Base-by-base conservation (phyloP, 2,113 vertebrate species). In the Sitta europaea region DNA sequence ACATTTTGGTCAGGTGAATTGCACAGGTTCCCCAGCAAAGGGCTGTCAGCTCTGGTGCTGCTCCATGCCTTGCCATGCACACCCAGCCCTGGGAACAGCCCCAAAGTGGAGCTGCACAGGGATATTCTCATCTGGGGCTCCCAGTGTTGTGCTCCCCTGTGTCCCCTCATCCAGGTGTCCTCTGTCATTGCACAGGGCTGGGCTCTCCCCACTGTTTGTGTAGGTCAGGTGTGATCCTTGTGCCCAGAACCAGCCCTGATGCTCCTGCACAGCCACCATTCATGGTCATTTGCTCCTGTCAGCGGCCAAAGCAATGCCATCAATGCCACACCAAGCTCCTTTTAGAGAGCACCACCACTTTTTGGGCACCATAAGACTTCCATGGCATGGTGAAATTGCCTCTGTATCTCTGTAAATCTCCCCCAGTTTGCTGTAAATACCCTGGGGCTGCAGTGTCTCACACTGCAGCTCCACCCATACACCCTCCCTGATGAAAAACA, bases 1-100 rank as follows among this genome's bases (percentile, higher is more conserved):
- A 50, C 4, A 2, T 54, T 76, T 68, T 51, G 27, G 42, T 63
- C 28, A 45, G 66, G 38, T 42, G 57, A 67, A 86, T 36, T 19
- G 12, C 14, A 48, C 2, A 1, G 0, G 1, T 51, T 43, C 5
- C 25, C 13, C 38, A 74, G 47, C 7, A 45, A 2, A 2, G 5
- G 27, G 16, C 27, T 29, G 12, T n/a, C 2, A 0, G 38, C 35
- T 55, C 54, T n/a, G 23, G 14, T n/a, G 45, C 54, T 61, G 27
- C 43, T 73, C 59, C 36, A 42, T 16, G 6, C n/a, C 42, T 31
- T 36, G 9, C 3, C 0, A 2, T 55, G 16, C 4, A 2, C 3
- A 2, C 6, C 45, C 59, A 66, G 74, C 40, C 40, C 31, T 19
- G 11, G 19, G 38, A 83, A 11, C 5, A 72, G 48, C 33, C 38